Percentiles rank a stretch among this genome's conserved stretches.
Conservation (phyloP, 2,797 vertebrate genomes). For the Podarcis lilfordi region DNA sequence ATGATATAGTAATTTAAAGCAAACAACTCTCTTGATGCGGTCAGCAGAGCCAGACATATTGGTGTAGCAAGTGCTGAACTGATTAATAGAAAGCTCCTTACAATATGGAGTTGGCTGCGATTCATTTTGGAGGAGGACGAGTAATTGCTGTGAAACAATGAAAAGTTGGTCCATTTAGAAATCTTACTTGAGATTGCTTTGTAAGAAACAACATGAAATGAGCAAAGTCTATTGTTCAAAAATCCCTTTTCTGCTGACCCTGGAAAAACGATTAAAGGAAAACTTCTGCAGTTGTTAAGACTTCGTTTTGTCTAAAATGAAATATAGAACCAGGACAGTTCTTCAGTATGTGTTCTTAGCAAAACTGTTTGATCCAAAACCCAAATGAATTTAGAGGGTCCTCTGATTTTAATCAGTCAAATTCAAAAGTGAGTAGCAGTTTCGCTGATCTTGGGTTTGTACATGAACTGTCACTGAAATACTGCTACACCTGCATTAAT, state of each 20-base stretch:
- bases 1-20: not conserved
- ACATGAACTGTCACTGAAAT: constrained; percentile 5
- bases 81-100: constrained; percentile 16
- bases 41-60: constrained; percentile 1
- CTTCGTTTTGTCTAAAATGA: constrained; percentile 17
- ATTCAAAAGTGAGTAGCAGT: constrained; percentile 8
- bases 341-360: not conserved
- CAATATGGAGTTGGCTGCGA: constrained; percentile 1
- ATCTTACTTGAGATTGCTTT: constrained; percentile 18
- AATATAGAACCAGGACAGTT: constrained; percentile 12
- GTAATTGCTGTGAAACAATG: constrained; percentile 14
- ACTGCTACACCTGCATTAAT: not conserved
- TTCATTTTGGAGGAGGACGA: constrained; percentile 13
- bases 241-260: constrained; percentile 24
- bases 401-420: constrained; percentile 8
- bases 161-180: constrained; percentile 25
- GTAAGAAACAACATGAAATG: constrained; percentile 12
- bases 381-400: not conserved
- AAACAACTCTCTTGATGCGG: not conserved
- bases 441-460: constrained; percentile 3
- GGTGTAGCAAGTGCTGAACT: not conserved
- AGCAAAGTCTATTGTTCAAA: constrained; percentile 24
- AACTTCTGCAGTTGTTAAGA: constrained; percentile 10
- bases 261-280: constrained; percentile 32
- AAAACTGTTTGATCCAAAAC: constrained; percentile 11